phyloP scores from a whole-genome alignment of 2,113 vertebrate species.

The Leptobrachium leishanense region DNA sequence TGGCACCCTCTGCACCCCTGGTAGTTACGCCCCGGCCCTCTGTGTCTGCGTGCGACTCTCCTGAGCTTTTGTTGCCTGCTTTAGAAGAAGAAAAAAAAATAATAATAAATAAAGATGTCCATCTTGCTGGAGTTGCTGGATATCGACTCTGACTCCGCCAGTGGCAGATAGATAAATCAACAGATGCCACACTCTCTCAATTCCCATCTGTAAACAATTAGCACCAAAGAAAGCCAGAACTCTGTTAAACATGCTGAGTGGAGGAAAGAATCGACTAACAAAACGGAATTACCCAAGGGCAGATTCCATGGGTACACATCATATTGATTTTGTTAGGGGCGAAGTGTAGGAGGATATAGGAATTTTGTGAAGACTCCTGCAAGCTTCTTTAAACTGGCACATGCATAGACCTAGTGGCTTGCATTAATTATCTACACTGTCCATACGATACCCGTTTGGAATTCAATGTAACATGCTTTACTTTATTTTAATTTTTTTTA shows the following conservation, averaged over 20 bases:
- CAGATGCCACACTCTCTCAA: accelerated
- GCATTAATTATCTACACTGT: too few relatives aligned
- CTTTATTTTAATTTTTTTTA: too few relatives aligned
- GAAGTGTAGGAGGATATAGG: slow-evolving; percentile 11
- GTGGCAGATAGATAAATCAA: slow-evolving; percentile 19
- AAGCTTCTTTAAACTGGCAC: background rate
- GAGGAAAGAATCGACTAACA: background rate
- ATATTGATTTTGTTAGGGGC: slow-evolving; percentile 27
- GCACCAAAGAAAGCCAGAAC: slow-evolving; percentile 36
- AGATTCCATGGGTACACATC: slow-evolving; percentile 27
- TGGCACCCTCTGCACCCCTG: too few relatives aligned
- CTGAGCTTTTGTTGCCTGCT: slow-evolving; percentile 39
- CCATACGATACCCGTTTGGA: too few relatives aligned
- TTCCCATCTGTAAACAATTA: slow-evolving; percentile 40
- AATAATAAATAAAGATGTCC: slow-evolving; percentile 30
- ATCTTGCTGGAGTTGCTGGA: slow-evolving; percentile 20
- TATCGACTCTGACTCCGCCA: slow-evolving; percentile 45
- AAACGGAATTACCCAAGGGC: slow-evolving; percentile 34
- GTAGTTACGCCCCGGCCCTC: too few relatives aligned
- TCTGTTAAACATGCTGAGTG: slow-evolving; percentile 17
- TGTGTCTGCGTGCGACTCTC: background rate
- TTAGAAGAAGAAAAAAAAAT: background rate
- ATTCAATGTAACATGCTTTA: too few relatives aligned
- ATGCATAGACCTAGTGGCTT: background rate
- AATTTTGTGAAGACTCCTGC: background rate